Evolutionary conservation across 2,797 vertebrate genomes (phyloP).

Genomic region (Lagocephalus sceleratus): DNA sequence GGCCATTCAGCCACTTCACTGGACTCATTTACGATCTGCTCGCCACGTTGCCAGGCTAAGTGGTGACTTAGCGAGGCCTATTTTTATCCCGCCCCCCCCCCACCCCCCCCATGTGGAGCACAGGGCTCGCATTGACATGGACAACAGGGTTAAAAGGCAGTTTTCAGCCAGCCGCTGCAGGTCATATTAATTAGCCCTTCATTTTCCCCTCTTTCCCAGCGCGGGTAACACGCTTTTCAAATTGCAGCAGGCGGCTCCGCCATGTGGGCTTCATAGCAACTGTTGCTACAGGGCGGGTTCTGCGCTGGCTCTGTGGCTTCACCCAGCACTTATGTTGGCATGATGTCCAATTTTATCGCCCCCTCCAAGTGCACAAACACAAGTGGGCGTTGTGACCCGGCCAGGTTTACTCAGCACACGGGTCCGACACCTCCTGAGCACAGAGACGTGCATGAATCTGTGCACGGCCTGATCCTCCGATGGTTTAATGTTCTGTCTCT

Average conservation of each 20-base stretch:
- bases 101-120: conserved; percentile 65
- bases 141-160: conserved; percentile 41
- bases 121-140: conserved; percentile 48
- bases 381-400: conserved; percentile 21
- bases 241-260: not conserved
- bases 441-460: conserved; percentile 21
- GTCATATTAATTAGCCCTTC: conserved; percentile 15
- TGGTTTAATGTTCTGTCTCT: conserved; percentile 21
- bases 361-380: conserved; percentile 35
- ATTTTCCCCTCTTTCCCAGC: not conserved
- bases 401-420: conserved; percentile 34
- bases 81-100: conserved; percentile 61
- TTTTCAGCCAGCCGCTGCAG: conserved; percentile 42
- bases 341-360: conserved; percentile 50
- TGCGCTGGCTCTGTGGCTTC: conserved; percentile 10
- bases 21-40: conserved; percentile 70
- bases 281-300: conserved; percentile 26
- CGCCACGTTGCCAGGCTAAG: conserved; percentile 67
- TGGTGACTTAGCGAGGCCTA: conserved; percentile 72
- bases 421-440: conserved; percentile 16
- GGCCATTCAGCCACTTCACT: conserved; percentile 70
- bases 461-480: conserved; percentile 32
- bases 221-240: not conserved
- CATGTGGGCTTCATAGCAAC: conserved; percentile 8
- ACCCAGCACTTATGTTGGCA: conserved; percentile 47